A percentile compares a stretch with the other conserved stretches of the same genome.
phyloP scores from a whole-genome alignment of 2,113 vertebrate species.

The Dascyllus trimaculatus region DNA sequence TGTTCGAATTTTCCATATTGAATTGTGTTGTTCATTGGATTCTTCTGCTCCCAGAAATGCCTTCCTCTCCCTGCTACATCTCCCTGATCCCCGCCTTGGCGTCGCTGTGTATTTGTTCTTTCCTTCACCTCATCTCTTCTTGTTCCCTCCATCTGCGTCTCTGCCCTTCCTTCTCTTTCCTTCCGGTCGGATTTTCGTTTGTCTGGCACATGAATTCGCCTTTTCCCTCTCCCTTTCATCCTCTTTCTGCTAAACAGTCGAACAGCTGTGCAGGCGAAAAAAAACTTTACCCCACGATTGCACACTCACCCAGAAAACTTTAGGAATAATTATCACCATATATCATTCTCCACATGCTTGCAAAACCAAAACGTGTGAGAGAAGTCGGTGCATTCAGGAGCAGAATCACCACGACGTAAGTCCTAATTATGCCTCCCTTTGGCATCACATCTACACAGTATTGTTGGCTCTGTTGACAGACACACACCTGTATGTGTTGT shows the following conservation, averaged over 20 bases:
- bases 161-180: slow-evolving; percentile 1
- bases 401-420: slow-evolving; percentile 22
- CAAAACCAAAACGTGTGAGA: slow-evolving; percentile 2
- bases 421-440: slow-evolving; percentile 42
- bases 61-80: slow-evolving; percentile 15
- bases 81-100: slow-evolving; percentile 29
- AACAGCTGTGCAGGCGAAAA: slow-evolving; percentile 46
- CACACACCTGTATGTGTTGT: slow-evolving; percentile 9
- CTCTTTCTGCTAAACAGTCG: slow-evolving; percentile 17
- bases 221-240: slow-evolving; percentile 17
- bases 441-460: background rate
- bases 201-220: slow-evolving; percentile 8
- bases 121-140: slow-evolving; percentile 24
- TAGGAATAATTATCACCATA: slow-evolving; percentile 49
- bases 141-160: slow-evolving; percentile 35
- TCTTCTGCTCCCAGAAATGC: slow-evolving; percentile 13
- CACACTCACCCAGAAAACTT: slow-evolving; percentile 27
- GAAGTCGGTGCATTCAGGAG: slow-evolving; percentile 20
- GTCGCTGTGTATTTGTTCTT: slow-evolving; percentile 28
- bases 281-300: slow-evolving; percentile 36
- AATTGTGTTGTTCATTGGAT: slow-evolving; percentile 14
- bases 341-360: slow-evolving; percentile 36
- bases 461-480: background rate
- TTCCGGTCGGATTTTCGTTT: slow-evolving; percentile 12
- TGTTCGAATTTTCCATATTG: slow-evolving; percentile 28